Evolutionary conservation across 1,140 invertebrate genomes (phyloP).

Genomic region (Heliothis virescens): DNA sequence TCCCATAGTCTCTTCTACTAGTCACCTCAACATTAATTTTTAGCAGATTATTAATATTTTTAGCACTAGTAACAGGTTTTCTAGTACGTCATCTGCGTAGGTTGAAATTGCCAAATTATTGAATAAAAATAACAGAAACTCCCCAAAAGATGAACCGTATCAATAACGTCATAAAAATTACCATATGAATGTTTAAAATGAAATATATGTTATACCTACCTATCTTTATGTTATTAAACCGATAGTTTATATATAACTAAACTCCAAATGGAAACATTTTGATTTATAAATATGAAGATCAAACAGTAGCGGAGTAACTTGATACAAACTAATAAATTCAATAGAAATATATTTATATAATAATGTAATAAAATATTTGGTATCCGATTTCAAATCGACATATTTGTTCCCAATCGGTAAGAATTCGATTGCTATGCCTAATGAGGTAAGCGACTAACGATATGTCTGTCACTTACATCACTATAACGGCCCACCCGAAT

Average conservation of each 20-base stretch:
- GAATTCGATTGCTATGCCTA: constrained; percentile 60
- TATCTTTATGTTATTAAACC: constrained; percentile 4
- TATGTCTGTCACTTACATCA: constrained; percentile 59
- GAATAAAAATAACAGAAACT: background rate
- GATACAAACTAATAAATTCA: constrained; percentile 14
- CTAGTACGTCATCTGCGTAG: background rate
- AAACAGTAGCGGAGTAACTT: constrained; percentile 30
- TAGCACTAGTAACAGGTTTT: too few species aligned
- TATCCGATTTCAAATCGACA: constrained; percentile 49
- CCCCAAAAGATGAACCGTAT: constrained; percentile 14
- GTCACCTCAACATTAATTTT: too few species aligned
- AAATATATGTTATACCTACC: constrained; percentile 8
- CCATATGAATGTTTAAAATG: constrained; percentile 3
- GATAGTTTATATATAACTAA: background rate
- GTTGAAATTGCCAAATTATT: constrained; percentile 4
- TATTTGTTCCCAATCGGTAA: constrained; percentile 43
- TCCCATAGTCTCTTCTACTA: too few species aligned
- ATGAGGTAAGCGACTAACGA: constrained; percentile 56
- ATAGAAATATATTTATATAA: constrained; percentile 21
- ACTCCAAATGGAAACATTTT: background rate
- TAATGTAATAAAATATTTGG: constrained; percentile 57
- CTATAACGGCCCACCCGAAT: constrained; percentile 63
- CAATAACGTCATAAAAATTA: constrained; percentile 19
- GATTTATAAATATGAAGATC: constrained; percentile 27
- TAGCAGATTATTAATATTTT: too few species aligned